Base-by-base conservation (phyloP, 2,888 invertebrate genomes). In the Phasia obesa region DNA sequence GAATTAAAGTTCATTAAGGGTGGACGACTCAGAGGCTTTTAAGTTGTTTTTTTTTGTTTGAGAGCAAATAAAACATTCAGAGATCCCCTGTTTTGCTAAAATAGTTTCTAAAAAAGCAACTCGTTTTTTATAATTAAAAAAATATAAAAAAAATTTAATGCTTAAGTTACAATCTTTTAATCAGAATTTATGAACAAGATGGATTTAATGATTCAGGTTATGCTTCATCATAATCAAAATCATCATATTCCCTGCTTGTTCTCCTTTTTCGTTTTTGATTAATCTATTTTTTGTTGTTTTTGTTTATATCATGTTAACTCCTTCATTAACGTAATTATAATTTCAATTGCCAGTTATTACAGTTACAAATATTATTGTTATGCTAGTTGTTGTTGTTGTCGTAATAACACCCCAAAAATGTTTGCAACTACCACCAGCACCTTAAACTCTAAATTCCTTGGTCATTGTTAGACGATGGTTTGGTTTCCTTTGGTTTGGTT, bases 1-100 rank as follows among this genome's bases (percentile, higher is more conserved):
- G 88, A 90, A 89, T 88, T 89, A 89, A 19, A 79, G 51, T 81
- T 85, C 23, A 55, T 82, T 76, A 76, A 53, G 85, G 85, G 74
- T 84, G 84, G 64, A 64, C 38, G 44, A 25, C 47, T 23, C 27
- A 3, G 31, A 7, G 35, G 35, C 35, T 2, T 35, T 35, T 35
- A 35, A 35, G 4, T 55, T 44, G 15, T 1, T 7, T n/a, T 25
- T 27, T 62, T 3, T 3, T 27, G 3, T 62, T 27, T 17, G 25
- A 19, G 19, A 76, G 21, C 25, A 51, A 42, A 65, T 19, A 19
- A 19, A 55, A 74, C 25, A 15, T 31, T 27, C n/a, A n/a, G 21
- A 35, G 27, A 2, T 15, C 2, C 38, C 13, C 4, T 42, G 1
- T 42, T 0, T 15, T 13, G n/a, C 2, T 35, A 35, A 35, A 35